These are phyloP conservation scores for Chironomus striatipennis DNA, from an alignment of 1,140 invertebrate genomes.

Conservation along the genomic window DNA sequence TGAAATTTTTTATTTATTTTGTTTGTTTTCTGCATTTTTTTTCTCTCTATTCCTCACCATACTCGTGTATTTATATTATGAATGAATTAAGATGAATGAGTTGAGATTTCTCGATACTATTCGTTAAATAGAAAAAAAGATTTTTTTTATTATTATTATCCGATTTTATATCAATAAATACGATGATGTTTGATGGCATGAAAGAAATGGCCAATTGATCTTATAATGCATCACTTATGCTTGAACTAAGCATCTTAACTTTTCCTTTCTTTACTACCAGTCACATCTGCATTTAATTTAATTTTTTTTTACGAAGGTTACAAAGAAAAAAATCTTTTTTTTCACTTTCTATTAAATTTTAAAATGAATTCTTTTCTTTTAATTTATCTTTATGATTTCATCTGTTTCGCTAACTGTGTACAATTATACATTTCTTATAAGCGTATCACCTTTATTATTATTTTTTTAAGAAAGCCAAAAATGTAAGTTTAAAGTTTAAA, in stretches of 20 bases:
- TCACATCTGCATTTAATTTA: no score
- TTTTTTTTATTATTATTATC: not conserved
- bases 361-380: conserved; percentile 14
- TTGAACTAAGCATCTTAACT: not conserved
- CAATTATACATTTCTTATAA: not conserved
- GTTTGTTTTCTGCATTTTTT: not conserved
- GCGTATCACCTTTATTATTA: conserved; percentile 4
- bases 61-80: not conserved
- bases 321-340: not conserved
- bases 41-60: not conserved
- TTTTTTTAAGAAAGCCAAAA: not conserved
- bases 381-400: conserved; percentile 9
- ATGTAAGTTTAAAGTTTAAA: not conserved
- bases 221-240: conserved; percentile 3
- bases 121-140: not conserved
- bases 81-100: no score
- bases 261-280: not conserved
- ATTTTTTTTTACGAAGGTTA: no score
- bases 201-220: not conserved
- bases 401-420: not conserved
- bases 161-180: conserved; percentile 4
- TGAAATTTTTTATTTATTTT: not conserved
- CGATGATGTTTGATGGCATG: no score
- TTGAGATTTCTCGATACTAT: not conserved
- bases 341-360: conserved; percentile 14